Conservation (phyloP, 2,113 vertebrate species). For the Donacobius atricapilla region DNA sequence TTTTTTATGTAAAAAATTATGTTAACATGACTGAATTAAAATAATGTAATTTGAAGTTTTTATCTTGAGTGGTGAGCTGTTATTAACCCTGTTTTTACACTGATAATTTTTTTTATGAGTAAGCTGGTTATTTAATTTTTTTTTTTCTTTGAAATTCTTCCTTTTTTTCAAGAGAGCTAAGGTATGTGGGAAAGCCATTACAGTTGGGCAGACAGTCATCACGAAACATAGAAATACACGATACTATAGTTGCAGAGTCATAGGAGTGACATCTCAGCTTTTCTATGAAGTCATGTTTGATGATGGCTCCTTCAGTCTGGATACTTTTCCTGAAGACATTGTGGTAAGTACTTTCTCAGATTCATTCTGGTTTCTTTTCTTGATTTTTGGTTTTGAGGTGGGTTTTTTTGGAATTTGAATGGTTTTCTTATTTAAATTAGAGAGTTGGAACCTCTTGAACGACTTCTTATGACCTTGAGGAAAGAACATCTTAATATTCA, state of each 20-base stretch:
- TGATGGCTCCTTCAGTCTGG: slow-evolving; percentile 93
- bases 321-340: slow-evolving; percentile 96
- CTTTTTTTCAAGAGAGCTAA: slow-evolving; percentile 77
- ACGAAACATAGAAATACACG: slow-evolving; percentile 92
- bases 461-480: slow-evolving; percentile 1
- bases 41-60: neutral
- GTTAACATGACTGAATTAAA: neutral
- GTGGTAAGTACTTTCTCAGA: slow-evolving; percentile 79
- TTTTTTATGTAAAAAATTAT: neutral
- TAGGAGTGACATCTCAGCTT: slow-evolving; percentile 84
- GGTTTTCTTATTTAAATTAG: neutral
- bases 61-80: neutral
- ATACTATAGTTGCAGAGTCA: slow-evolving; percentile 92
- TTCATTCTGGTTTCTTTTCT: neutral
- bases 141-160: neutral
- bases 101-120: neutral
- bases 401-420: neutral
- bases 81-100: neutral
- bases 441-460: neutral
- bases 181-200: slow-evolving; percentile 75
- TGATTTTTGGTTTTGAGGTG: neutral
- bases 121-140: neutral
- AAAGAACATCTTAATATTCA: neutral
- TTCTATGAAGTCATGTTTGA: slow-evolving; percentile 97
- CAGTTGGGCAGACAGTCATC: slow-evolving; percentile 91